Evolutionary conservation across 2,888 invertebrate species (phyloP).

Genomic region (Hypolimnas misippus): DNA sequence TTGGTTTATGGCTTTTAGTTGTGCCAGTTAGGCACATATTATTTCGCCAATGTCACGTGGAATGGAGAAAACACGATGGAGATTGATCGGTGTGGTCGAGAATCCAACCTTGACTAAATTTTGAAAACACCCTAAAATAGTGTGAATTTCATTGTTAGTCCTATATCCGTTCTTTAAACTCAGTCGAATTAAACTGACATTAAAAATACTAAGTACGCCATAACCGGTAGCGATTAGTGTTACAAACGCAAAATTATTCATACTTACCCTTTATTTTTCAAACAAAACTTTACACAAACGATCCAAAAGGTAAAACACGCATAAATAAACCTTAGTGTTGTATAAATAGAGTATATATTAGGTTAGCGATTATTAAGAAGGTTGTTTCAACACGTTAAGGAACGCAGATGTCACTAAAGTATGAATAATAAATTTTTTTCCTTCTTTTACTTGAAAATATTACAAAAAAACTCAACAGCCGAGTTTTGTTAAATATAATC

Average conservation of each 20-base stretch:
- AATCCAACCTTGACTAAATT: too few species aligned
- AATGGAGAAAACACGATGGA: too few species aligned
- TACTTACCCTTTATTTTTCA: slow-evolving; percentile 4
- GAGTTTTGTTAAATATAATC: too few species aligned
- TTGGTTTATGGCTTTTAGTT: too few species aligned
- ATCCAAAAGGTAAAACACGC: not conserved
- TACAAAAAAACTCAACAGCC: slow-evolving; percentile 15
- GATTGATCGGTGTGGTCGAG: too few species aligned
- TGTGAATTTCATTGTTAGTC: too few species aligned
- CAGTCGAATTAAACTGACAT: not conserved
- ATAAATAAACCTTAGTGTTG: not conserved
- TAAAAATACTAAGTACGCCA: not conserved
- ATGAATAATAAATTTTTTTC: slow-evolving; percentile 20
- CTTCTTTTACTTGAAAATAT: slow-evolving; percentile 12
- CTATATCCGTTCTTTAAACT: not conserved
- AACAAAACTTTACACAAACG: slow-evolving; percentile 14
- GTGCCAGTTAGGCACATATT: too few species aligned
- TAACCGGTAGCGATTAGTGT: slow-evolving; percentile 1
- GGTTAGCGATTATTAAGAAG: not conserved
- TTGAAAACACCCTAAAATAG: too few species aligned
- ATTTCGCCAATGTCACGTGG: too few species aligned
- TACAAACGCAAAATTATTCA: slow-evolving; percentile 1
- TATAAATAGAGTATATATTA: not conserved
- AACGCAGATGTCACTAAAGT: slow-evolving; percentile 19
- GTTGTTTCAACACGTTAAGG: slow-evolving; percentile 13